These are phyloP conservation scores for Hirtodrosophila confusa DNA, from an alignment of 2,888 invertebrate species.

Conservation along the genomic window DNA sequence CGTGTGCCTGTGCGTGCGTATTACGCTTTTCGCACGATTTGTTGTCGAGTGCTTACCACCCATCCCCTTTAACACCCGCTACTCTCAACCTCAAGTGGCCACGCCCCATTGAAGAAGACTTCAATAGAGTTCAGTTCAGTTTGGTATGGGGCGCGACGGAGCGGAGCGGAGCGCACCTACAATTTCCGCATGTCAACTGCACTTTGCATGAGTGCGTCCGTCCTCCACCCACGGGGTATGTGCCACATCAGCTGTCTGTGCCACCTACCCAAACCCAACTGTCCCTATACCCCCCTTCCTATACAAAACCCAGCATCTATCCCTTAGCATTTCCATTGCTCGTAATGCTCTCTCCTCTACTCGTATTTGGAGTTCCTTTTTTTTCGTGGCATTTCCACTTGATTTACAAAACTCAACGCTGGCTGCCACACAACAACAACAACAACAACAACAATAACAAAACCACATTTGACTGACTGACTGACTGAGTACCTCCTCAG, in stretches of 20 bases:
- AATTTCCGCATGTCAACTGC: conserved; percentile 80
- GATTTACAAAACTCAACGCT: conserved; percentile 75
- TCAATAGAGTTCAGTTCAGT: conserved; percentile 38
- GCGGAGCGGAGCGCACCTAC: conserved; percentile 59
- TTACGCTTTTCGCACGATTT: conserved; percentile 63
- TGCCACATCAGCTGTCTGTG: too few species aligned
- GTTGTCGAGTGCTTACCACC: conserved; percentile 41
- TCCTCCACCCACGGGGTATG: neutral
- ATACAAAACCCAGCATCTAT: neutral
- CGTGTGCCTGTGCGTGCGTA: conserved; percentile 43
- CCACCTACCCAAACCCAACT: neutral
- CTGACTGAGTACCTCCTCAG: conserved; percentile 51
- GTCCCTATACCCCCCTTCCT: neutral
- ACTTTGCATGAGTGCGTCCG: conserved; percentile 77
- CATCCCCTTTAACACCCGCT: neutral
- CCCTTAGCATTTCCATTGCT: too few species aligned
- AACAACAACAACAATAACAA: conserved; percentile 52
- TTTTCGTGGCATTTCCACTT: conserved; percentile 72
- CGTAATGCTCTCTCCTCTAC: too few species aligned
- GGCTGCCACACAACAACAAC: conserved; percentile 32
- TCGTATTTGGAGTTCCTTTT: conserved; percentile 8
- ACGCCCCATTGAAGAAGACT: conserved; percentile 63
- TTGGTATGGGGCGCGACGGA: conserved; percentile 23
- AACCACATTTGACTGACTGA: conserved; percentile 77
- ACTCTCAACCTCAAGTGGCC: conserved; percentile 36